Evolutionary conservation across 1,140 invertebrate genomes (phyloP).

Genomic region (Pissodes strobi): DNA sequence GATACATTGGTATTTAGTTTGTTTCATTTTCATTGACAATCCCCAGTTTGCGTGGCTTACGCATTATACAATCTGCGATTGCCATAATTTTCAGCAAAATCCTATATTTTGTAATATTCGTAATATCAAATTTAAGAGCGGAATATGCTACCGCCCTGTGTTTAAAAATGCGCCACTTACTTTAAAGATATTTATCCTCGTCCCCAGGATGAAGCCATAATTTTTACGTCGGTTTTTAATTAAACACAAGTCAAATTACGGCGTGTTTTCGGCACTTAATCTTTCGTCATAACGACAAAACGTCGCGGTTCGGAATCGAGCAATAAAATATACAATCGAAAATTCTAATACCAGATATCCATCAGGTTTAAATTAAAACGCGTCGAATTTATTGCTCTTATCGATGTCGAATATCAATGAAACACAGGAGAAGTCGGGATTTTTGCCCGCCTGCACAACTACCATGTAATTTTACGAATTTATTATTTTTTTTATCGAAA

Average conservation of each 20-base stretch:
- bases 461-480: conserved; percentile 12
- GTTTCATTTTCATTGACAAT: no score
- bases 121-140: no score
- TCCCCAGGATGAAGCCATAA: background rate
- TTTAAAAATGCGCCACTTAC: no score
- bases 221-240: conserved; percentile 11
- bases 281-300: conserved; percentile 21
- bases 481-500: conserved; percentile 22
- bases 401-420: conserved; percentile 37
- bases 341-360: conserved; percentile 37
- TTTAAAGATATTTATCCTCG: no score
- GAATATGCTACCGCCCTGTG: no score
- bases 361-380: conserved; percentile 38
- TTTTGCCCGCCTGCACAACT: conserved; percentile 7
- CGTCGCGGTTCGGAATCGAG: conserved; percentile 7
- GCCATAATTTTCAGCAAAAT: no score
- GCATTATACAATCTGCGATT: no score
- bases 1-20: no score
- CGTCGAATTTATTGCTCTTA: conserved; percentile 33
- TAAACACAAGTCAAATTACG: conserved; percentile 18
- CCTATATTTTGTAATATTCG: no score
- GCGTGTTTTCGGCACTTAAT: conserved; percentile 7
- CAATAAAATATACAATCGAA: conserved; percentile 38
- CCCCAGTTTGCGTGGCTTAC: no score
- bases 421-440: conserved; percentile 25